These are phyloP conservation scores for Petrocephalus schoutedeni DNA, from an alignment of 2,797 vertebrate species.

Conservation along the genomic window DNA sequence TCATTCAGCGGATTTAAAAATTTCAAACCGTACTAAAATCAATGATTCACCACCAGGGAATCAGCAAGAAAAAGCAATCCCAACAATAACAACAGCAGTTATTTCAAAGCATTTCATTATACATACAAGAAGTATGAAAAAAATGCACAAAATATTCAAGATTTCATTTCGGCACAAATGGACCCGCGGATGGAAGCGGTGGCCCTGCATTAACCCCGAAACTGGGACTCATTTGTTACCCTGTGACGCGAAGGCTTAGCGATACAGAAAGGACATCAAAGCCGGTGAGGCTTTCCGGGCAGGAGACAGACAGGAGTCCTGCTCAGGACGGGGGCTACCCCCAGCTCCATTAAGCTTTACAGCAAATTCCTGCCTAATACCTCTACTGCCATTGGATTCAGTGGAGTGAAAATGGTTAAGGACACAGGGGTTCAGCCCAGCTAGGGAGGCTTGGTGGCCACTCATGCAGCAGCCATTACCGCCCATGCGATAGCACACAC, in stretches of 20 bases:
- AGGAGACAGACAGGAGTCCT: slow-evolving; percentile 53
- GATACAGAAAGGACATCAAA: slow-evolving; percentile 43
- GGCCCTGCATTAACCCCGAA: background rate
- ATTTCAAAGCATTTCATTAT: slow-evolving; percentile 8
- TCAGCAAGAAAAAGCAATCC: background rate
- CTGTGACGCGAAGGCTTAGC: slow-evolving; percentile 31
- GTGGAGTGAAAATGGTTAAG: slow-evolving; percentile 50
- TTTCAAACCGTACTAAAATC: slow-evolving; percentile 1
- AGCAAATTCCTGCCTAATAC: slow-evolving; percentile 59
- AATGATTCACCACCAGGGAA: background rate
- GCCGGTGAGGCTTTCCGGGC: slow-evolving; percentile 45
- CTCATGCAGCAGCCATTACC: slow-evolving; percentile 29
- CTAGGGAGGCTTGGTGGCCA: slow-evolving; percentile 40
- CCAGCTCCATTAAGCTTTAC: slow-evolving; percentile 61
- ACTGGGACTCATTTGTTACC: background rate
- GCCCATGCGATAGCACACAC: slow-evolving; percentile 19
- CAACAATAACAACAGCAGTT: slow-evolving; percentile 9
- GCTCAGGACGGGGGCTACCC: slow-evolving; percentile 56
- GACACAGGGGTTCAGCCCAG: slow-evolving; percentile 28
- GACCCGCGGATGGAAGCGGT: background rate
- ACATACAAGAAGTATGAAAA: background rate
- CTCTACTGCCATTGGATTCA: slow-evolving; percentile 57
- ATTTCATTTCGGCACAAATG: background rate
- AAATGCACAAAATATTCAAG: background rate
- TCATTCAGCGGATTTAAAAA: slow-evolving; percentile 11